Conservation (phyloP, 1,140 invertebrate genomes). For the Bombus superbus region DNA sequence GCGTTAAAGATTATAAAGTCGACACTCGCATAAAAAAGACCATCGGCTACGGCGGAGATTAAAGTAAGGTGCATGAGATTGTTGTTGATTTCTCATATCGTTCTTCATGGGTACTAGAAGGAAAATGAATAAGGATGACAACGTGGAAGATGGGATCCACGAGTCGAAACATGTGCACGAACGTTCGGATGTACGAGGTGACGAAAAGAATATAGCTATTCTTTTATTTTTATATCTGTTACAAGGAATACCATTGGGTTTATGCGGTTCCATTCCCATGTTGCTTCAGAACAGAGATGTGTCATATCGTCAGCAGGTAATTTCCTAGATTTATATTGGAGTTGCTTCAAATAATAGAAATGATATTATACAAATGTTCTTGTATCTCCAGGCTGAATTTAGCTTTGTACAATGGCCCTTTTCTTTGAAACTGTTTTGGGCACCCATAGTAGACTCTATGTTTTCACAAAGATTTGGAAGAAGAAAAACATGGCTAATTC, state of each 20-base stretch:
- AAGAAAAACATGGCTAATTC: conserved; percentile 98
- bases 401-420: conserved; percentile 99
- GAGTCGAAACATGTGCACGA: conserved; percentile 63
- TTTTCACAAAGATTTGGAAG: conserved; percentile 93
- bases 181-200: conserved; percentile 86
- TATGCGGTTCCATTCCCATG: conserved; percentile 97
- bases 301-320: conserved; percentile 92
- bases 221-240: conserved; percentile 96
- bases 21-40: background rate
- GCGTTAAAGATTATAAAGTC: background rate
- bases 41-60: background rate
- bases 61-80: background rate
- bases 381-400: conserved; percentile 92
- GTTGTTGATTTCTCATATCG: background rate
- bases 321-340: background rate
- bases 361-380: background rate
- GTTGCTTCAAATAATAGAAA: background rate
- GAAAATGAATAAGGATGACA: conserved; percentile 60
- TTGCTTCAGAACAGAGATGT: conserved; percentile 95
- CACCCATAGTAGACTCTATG: conserved; percentile 97
- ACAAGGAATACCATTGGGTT: conserved; percentile 97
- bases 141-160: conserved; percentile 60
- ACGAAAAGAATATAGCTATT: conserved; percentile 91
- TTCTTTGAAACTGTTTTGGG: conserved; percentile 98
- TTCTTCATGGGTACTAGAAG: conserved; percentile 53